phyloP scores from a whole-genome alignment of 2,888 invertebrate genomes.

The Ganaspis brasiliensis region DNA sequence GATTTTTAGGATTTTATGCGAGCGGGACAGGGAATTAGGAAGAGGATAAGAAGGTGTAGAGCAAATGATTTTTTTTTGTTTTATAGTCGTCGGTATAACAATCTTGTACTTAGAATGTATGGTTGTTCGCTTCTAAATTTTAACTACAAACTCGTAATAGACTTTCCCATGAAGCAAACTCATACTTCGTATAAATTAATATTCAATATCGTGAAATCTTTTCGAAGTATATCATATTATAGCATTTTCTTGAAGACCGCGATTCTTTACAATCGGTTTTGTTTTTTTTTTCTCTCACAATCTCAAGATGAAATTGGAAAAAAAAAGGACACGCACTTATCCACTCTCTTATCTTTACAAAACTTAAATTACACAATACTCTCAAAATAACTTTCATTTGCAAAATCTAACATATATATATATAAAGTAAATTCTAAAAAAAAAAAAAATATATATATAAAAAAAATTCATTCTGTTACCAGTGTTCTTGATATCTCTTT shows the following conservation, averaged over 20 bases:
- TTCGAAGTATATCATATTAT: conserved; percentile 36
- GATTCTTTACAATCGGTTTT: conserved; percentile 36
- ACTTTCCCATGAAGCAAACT: conserved; percentile 43
- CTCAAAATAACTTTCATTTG: conserved; percentile 20
- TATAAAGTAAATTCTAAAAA: conserved; percentile 5
- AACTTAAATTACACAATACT: conserved; percentile 33
- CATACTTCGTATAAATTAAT: conserved; percentile 43
- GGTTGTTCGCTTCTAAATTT: conserved; percentile 58
- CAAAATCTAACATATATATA: background rate
- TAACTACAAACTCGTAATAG: conserved; percentile 60
- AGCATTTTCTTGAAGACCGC: conserved; percentile 30
- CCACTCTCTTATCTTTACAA: conserved; percentile 36
- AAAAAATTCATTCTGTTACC: conserved; percentile 17
- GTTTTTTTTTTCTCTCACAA: conserved; percentile 9
- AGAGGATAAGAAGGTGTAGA: background rate
- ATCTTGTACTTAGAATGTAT: conserved; percentile 60
- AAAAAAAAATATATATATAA: background rate
- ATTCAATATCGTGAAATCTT: conserved; percentile 39
- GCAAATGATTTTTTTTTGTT: conserved; percentile 49
- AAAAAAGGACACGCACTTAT: conserved; percentile 30
- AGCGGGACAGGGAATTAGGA: background rate
- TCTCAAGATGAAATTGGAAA: conserved; percentile 22
- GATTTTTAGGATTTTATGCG: background rate
- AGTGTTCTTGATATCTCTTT: conserved; percentile 1
- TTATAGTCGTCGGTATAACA: conserved; percentile 56